Percentiles rank a stretch among this genome's conserved stretches.
Evolutionary conservation across 2,797 vertebrate species (phyloP).

Genomic region (Sandelia bainsii): DNA sequence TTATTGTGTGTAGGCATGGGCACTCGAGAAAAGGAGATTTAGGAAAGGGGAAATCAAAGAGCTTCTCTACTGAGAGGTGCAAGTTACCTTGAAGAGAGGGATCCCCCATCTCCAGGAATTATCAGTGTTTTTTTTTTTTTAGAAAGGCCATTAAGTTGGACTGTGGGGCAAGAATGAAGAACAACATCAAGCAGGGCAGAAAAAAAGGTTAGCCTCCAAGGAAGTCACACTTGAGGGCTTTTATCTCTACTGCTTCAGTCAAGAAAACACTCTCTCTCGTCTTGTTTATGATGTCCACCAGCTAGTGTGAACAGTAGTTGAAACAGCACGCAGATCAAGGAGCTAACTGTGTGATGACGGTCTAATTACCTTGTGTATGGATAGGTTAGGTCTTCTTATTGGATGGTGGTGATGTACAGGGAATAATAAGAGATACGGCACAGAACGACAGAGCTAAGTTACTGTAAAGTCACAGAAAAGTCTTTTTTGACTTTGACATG

Average conservation of each 20-base stretch:
- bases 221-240: slow-evolving; percentile 35
- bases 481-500: too few species aligned
- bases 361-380: not conserved
- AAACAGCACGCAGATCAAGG: not conserved
- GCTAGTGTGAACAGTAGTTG: not conserved
- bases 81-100: slow-evolving; percentile 46
- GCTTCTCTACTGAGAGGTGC: slow-evolving; percentile 53
- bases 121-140: slow-evolving; percentile 8
- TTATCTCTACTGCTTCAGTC: not conserved
- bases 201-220: slow-evolving; percentile 29
- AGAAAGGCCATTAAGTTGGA: slow-evolving; percentile 33
- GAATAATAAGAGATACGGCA: not conserved
- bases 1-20: slow-evolving; percentile 32
- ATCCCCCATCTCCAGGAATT: slow-evolving; percentile 48
- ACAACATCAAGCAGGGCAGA: slow-evolving; percentile 22
- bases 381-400: not conserved
- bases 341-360: not conserved
- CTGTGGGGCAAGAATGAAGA: slow-evolving; percentile 19
- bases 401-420: too few species aligned
- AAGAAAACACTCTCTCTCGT: not conserved
- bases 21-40: slow-evolving; percentile 56
- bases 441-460: not conserved
- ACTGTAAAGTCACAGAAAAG: too few species aligned
- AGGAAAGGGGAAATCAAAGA: slow-evolving; percentile 67
- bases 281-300: not conserved